Conservation (phyloP, 2,113 vertebrate species). For the Odocoileus virginianus region DNA sequence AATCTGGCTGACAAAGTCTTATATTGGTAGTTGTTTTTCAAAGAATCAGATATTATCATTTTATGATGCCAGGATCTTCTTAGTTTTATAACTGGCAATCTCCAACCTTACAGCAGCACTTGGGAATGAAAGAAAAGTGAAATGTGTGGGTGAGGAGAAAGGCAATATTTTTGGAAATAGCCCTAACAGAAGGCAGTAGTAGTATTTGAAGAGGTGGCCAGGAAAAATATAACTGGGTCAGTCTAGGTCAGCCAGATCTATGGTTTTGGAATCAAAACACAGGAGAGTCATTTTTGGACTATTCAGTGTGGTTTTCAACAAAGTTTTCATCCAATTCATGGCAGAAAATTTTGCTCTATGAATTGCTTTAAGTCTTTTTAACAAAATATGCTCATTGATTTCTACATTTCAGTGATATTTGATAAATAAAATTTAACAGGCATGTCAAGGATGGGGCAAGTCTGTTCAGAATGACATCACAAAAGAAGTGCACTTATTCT, state of each 20-base stretch:
- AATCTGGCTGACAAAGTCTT: not conserved
- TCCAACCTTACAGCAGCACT: not conserved
- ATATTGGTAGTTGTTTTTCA: not conserved
- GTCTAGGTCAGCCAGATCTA: conserved; percentile 19
- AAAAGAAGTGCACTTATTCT: not conserved
- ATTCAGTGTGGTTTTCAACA: not conserved
- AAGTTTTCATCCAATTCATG: conserved; percentile 16
- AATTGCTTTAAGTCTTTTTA: conserved; percentile 8
- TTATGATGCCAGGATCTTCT: not conserved
- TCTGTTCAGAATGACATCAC: not conserved
- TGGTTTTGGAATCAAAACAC: not conserved
- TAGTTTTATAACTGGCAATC: conserved; percentile 18
- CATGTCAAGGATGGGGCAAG: not conserved
- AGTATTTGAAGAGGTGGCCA: conserved; percentile 14
- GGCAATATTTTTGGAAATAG: not conserved
- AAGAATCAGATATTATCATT: not conserved
- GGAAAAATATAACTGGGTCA: conserved; percentile 23
- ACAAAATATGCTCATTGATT: not conserved
- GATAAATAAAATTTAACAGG: conserved; percentile 3
- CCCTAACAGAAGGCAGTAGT: not conserved
- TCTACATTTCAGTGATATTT: not conserved
- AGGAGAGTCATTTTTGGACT: not conserved
- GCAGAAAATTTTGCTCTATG: not conserved
- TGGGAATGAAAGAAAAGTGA: not conserved
- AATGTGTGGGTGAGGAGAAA: not conserved